Base-by-base conservation (phyloP, 2,113 vertebrate genomes). In the Tetrao urogallus region DNA sequence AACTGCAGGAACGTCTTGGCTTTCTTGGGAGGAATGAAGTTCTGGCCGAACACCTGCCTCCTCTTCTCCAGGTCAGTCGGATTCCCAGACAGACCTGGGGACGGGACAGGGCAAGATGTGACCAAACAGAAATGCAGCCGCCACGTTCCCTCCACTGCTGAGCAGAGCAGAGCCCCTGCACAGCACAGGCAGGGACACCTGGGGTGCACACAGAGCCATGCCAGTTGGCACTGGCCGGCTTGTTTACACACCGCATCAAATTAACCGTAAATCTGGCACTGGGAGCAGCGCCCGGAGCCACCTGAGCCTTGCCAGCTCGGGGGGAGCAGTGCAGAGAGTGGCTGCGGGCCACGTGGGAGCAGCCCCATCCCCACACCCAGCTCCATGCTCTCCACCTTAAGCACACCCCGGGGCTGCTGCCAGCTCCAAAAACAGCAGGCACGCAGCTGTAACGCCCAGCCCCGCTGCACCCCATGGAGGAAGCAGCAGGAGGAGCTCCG, bases 21-120 rank as follows among this genome's bases (percentile, higher is more conserved):
- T 97, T 98, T 99, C 89, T 99, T 99, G 1, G 99, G 99, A 45
- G 99, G 99, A 69, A 99, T 99, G 66, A 99, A 97, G 88, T 99
- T 99, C 89, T 98, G 97, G 7, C 99, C 99, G 5, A 98, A 99
- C 2, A 97, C 80, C 16, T 97, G 85, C 30, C 98, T 98, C 63
- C 99, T 97, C 95, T 98, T 99, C 89, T 99, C 99, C 92, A 99
- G 96, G 92, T 99, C 99, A 0, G 97, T 89, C 1, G 98, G 99
- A 97, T 99, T 99, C 34, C 99, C 99, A 0, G 99, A 99, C 9
- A 99, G 97, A 84, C 99, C 99, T 99, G 97, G 36, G 67, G 80
- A 43, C 12, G 38, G 82, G 34, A 64, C 12, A 36, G 34, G 25
- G 0, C 1, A n/a, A 76, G 64, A 43, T 64, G 36, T 47, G 15